Evolutionary conservation across 2,797 vertebrate genomes (phyloP).

Genomic region (Falco naumanni): DNA sequence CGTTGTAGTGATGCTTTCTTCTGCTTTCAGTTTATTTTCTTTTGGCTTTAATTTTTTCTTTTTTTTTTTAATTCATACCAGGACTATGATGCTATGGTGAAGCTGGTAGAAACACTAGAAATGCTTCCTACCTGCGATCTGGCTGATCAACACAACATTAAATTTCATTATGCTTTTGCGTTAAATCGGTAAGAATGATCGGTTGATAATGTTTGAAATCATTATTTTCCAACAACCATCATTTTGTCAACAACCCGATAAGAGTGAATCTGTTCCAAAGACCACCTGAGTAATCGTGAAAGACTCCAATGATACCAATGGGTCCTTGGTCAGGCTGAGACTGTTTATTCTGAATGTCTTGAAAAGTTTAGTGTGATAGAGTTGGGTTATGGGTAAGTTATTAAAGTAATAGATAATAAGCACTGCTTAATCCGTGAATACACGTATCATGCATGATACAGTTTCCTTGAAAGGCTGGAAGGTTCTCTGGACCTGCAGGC

Average conservation of each 20-base stretch:
- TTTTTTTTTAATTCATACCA: slow-evolving; percentile 56
- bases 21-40: neutral
- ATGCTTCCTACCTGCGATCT: slow-evolving; percentile 93
- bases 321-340: neutral
- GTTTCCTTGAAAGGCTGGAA: neutral
- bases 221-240: neutral
- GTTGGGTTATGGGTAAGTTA: neutral
- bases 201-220: neutral
- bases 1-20: neutral
- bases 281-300: neutral
- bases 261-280: neutral
- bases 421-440: neutral
- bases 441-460: neutral
- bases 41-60: neutral
- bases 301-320: neutral
- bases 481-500: neutral
- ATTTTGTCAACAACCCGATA: neutral
- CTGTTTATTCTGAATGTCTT: neutral
- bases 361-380: neutral
- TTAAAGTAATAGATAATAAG: neutral
- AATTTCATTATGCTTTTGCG: slow-evolving; percentile 96
- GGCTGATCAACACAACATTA: slow-evolving; percentile 93
- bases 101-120: slow-evolving; percentile 93
- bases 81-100: slow-evolving; percentile 98
- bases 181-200: slow-evolving; percentile 87